These are phyloP conservation scores for Nymphalis c-album DNA, from an alignment of 2,888 invertebrate genomes.

Conservation along the genomic window DNA sequence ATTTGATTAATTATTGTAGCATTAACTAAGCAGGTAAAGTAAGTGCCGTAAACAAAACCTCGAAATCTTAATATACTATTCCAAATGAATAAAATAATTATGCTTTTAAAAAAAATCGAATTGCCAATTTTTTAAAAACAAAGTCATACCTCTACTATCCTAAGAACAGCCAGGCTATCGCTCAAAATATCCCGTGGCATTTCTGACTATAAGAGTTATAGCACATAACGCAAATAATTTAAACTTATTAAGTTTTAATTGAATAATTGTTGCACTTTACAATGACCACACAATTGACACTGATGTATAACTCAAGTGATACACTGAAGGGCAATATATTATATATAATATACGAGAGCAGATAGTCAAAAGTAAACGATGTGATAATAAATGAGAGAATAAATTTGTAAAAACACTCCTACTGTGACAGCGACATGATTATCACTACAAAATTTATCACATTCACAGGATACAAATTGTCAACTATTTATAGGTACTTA, in stretches of 20 bases:
- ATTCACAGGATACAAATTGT: constrained; percentile 5
- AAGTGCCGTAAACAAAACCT: too few species aligned
- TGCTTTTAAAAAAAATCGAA: neutral
- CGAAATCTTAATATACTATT: too few species aligned
- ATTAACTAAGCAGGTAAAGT: too few species aligned
- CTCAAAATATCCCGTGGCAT: constrained; percentile 86
- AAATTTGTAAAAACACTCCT: constrained; percentile 7
- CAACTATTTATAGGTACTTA: constrained; percentile 7
- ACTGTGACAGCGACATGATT: constrained; percentile 7
- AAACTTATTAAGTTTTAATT: neutral
- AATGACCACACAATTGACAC: neutral
- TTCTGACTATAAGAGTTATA: constrained; percentile 47
- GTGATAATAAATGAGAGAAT: neutral
- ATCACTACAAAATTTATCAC: constrained; percentile 11
- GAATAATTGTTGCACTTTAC: constrained; percentile 6
- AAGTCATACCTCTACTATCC: constrained; percentile 79
- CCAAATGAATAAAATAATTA: too few species aligned
- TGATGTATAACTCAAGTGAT: constrained; percentile 1
- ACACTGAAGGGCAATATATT: neutral
- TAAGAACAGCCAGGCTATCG: constrained; percentile 84
- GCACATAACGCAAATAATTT: constrained; percentile 37
- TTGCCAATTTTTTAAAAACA: constrained; percentile 4
- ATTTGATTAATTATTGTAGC: too few species aligned
- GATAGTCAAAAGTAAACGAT: constrained; percentile 9
- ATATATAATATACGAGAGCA: neutral